Evolutionary conservation across 2,113 vertebrate species (phyloP).

Genomic region (Lagopus muta): DNA sequence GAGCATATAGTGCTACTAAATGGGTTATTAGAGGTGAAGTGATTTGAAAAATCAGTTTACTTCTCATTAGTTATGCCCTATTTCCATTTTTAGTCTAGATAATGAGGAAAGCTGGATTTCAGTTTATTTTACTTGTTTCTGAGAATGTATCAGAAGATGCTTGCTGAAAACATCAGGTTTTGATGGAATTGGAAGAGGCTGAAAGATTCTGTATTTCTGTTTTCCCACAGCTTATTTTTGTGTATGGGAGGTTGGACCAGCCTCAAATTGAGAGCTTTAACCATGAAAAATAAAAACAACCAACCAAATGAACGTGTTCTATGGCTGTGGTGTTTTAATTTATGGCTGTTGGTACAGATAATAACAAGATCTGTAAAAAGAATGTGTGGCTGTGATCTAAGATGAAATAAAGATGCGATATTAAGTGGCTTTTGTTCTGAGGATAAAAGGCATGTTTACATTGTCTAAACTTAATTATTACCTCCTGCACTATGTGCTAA

Average conservation of each 20-base stretch:
- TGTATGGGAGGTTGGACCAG: background rate
- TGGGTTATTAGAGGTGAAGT: conserved; percentile 38
- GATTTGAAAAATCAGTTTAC: conserved; percentile 55
- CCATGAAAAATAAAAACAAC: background rate
- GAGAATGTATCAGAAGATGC: background rate
- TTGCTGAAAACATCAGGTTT: background rate
- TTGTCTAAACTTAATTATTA: background rate
- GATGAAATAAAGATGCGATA: background rate
- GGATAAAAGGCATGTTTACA: conserved; percentile 4
- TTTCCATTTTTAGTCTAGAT: conserved; percentile 36
- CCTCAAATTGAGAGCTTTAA: background rate
- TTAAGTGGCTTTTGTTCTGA: background rate
- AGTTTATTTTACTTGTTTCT: background rate
- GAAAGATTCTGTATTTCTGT: background rate
- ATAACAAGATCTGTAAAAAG: background rate
- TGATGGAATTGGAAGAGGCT: background rate
- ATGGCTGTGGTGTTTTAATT: background rate
- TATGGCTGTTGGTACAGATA: background rate
- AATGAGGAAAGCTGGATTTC: conserved; percentile 37
- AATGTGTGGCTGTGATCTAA: background rate
- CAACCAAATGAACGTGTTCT: too few relatives aligned
- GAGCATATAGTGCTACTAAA: background rate
- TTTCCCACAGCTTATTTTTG: conserved; percentile 6
- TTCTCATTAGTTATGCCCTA: conserved; percentile 26
- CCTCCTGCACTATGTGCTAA: conserved; percentile 30